Evolutionary conservation across 2,888 invertebrate species (phyloP).

Genomic region (Ceriagrion tenellum): DNA sequence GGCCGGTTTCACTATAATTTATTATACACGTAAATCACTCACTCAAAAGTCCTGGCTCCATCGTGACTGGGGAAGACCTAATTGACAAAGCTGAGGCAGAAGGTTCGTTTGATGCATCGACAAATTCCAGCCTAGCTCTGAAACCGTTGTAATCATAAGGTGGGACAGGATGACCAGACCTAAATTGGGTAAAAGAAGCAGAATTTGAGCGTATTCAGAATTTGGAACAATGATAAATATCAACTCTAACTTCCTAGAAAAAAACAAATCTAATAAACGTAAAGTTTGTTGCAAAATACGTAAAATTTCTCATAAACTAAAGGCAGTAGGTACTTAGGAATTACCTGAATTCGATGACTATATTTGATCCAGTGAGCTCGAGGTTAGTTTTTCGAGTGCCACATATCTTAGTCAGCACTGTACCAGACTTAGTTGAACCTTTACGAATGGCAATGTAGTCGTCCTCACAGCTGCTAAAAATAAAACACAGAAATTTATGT

Average conservation of each 20-base stretch:
- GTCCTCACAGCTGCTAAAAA: constrained; percentile 84
- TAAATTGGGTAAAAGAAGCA: constrained; percentile 74
- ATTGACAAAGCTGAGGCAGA: constrained; percentile 79
- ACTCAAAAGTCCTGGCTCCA: constrained; percentile 71
- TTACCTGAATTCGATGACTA: constrained; percentile 87
- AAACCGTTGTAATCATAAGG: constrained; percentile 89
- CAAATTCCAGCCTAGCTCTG: constrained; percentile 84
- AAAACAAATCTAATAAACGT: too few relatives aligned
- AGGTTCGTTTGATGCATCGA: constrained; percentile 77
- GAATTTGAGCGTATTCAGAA: neutral
- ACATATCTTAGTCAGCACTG: constrained; percentile 84
- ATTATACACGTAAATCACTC: too few relatives aligned
- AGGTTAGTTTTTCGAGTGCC: constrained; percentile 83
- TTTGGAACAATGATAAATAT: too few relatives aligned
- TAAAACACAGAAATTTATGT: constrained; percentile 54
- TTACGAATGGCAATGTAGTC: constrained; percentile 87
- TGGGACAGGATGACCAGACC: constrained; percentile 85
- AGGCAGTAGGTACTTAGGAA: constrained; percentile 2
- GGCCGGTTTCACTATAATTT: too few relatives aligned
- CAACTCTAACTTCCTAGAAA: too few relatives aligned
- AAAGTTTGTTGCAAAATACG: too few relatives aligned
- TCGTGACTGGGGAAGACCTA: constrained; percentile 72
- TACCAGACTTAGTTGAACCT: constrained; percentile 83
- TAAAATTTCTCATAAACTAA: too few relatives aligned
- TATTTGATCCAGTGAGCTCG: constrained; percentile 83